These are phyloP conservation scores for Oryzias dopingdopingensis DNA, from an alignment of 2,797 vertebrate species.

Conservation along the genomic window DNA sequence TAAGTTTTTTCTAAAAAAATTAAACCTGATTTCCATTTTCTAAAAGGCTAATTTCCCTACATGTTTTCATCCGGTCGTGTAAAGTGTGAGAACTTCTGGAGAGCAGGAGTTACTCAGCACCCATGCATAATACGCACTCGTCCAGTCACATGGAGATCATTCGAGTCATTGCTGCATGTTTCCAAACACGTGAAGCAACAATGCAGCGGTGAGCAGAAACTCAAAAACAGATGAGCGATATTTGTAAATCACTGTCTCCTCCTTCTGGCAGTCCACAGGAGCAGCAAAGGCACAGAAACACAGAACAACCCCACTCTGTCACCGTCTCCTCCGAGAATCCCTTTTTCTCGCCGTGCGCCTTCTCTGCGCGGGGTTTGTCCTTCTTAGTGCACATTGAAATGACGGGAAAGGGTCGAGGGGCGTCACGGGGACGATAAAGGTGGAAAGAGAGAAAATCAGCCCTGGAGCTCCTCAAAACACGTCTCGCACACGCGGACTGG, in stretches of 20 bases:
- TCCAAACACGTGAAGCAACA: slow-evolving; percentile 23
- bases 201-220: slow-evolving; percentile 32
- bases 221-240: slow-evolving; percentile 44
- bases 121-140: slow-evolving; percentile 12
- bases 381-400: slow-evolving; percentile 81
- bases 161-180: slow-evolving; percentile 7
- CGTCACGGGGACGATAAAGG: not conserved
- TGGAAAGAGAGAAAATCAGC: slow-evolving; percentile 70
- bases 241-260: slow-evolving; percentile 48
- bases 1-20: no score
- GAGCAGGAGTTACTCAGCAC: slow-evolving; percentile 37
- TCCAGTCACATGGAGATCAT: slow-evolving; percentile 15
- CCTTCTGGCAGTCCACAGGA: slow-evolving; percentile 64
- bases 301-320: slow-evolving; percentile 20
- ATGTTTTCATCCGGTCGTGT: no score
- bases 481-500: slow-evolving; percentile 93
- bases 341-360: slow-evolving; percentile 22
- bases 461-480: slow-evolving; percentile 93
- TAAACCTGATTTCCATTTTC: no score
- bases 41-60: no score
- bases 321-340: slow-evolving; percentile 7
- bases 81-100: slow-evolving; percentile 28
- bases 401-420: not conserved
- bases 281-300: slow-evolving; percentile 81
- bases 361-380: slow-evolving; percentile 56